Base-by-base conservation (phyloP, 2,113 vertebrate genomes). In the Hiodon tergisus region DNA sequence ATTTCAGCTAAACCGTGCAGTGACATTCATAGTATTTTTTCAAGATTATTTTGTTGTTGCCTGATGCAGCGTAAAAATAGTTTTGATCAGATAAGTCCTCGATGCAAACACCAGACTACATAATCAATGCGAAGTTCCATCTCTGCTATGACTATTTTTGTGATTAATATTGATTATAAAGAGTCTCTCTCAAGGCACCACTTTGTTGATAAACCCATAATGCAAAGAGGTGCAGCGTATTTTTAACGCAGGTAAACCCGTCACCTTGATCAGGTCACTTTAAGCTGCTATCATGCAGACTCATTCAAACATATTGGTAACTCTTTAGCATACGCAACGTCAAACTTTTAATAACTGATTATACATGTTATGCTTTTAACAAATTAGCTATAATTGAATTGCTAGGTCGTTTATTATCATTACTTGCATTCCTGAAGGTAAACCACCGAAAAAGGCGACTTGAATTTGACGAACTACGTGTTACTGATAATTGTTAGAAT, bases 151-250 rank as follows among this genome's bases (percentile, higher is more conserved):
- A 76, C 71, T 76, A 76, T 76, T 71, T 76, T 60, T 71, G 51
- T 71, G 75, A 76, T 71, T 76, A 76, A 71, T 71, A 76, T 76
- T 13, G 68, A 76, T 71, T 76, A 76, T 70, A 70, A 70, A 48
- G 31, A 51, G 57, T 51, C 58, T 47, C 53, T 68, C 65, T 69
- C 52, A 67, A 59, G 65, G n/a, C 54, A 48, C 74, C 46, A 48
- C 74, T 69, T 69, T 69, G 53, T 67, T 47, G n/a, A 57, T 58
- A 51, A 59, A 50, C 10, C 17, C 53, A 61, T 14, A 61, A 61
- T 11, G 47, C 0, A n/a, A 52, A 16, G 66, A 16, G 50, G 50
- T 52, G 3, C 11, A 11, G 14, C 52, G 3, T 68, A 31, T 69
- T 54, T 52, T 69, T 1, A 54, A 9, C 16, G 53, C 8, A 69